A percentile compares a stretch with the other conserved stretches of the same genome.
phyloP scores from a whole-genome alignment of 2,113 vertebrate species.

The Prunella himalayana region DNA sequence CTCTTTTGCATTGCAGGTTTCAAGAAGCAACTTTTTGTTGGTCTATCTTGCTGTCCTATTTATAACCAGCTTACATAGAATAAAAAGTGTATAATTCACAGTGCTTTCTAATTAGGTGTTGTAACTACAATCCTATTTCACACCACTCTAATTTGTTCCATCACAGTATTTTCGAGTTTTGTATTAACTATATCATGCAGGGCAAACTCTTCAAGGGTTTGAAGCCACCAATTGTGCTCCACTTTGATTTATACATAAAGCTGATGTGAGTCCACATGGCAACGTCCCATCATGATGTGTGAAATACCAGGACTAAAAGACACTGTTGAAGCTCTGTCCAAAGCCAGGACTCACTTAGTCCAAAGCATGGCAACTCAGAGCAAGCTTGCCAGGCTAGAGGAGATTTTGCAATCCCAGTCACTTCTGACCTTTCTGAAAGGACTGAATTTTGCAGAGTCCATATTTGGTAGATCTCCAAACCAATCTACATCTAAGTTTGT shows the following conservation, averaged over 20 bases:
- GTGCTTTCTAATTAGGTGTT: constrained; percentile 14
- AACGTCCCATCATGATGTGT: not conserved
- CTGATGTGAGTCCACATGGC: not conserved
- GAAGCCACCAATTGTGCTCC: not conserved
- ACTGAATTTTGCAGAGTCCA: not conserved
- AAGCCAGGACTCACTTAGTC: not conserved
- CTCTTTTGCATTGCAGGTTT: not conserved
- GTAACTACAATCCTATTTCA: constrained; percentile 2
- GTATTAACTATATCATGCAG: not conserved
- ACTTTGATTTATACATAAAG: not conserved
- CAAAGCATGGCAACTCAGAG: not conserved
- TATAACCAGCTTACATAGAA: not conserved
- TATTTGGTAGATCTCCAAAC: constrained; percentile 44
- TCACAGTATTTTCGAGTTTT: not conserved
- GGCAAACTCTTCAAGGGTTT: not conserved
- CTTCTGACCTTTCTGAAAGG: constrained; percentile 2
- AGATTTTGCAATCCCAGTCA: not conserved
- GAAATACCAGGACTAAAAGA: not conserved
- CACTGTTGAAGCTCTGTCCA: not conserved
- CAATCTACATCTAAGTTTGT: not conserved
- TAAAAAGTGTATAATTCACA: not conserved
- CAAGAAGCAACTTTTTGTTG: not conserved
- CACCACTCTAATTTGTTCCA: not conserved
- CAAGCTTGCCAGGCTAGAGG: not conserved
- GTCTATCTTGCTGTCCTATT: not conserved